Evolutionary conservation across 2,113 vertebrate species (phyloP).

Genomic region (Naja naja): DNA sequence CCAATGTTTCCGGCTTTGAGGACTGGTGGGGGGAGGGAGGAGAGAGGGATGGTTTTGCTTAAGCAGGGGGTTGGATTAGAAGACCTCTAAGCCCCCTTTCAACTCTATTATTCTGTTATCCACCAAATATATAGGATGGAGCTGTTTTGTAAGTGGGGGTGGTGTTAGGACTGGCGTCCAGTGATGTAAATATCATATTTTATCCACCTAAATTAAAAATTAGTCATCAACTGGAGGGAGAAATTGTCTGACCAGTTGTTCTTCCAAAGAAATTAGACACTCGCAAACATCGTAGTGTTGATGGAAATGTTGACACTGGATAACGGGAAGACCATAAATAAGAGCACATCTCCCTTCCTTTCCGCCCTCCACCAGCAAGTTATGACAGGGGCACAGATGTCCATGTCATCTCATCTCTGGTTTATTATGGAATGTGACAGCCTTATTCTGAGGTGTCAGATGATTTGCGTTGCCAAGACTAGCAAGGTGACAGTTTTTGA

Average conservation of each 20-base stretch:
- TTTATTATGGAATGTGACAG: slow-evolving; percentile 50
- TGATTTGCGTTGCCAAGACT: slow-evolving; percentile 52
- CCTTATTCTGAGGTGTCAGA: slow-evolving; percentile 35
- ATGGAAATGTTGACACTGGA: slow-evolving; percentile 2
- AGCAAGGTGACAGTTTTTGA: slow-evolving; percentile 48
- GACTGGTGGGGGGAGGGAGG: too few relatives aligned
- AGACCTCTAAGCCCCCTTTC: neutral
- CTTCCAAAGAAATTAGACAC: slow-evolving; percentile 27
- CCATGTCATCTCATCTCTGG: slow-evolving; percentile 43
- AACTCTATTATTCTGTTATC: neutral
- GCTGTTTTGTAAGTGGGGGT: neutral
- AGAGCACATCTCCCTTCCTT: neutral
- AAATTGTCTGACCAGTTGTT: neutral
- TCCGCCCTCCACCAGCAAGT: slow-evolving; percentile 6
- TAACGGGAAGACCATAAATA: slow-evolving; percentile 36
- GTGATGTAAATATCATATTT: neutral
- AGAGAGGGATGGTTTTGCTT: too few relatives aligned
- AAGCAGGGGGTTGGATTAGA: neutral
- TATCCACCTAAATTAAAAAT: neutral
- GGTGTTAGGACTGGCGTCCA: neutral
- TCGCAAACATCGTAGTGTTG: slow-evolving; percentile 18
- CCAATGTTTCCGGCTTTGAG: too few relatives aligned
- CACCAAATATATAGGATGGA: too few relatives aligned
- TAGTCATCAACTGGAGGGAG: neutral
- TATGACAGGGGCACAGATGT: slow-evolving; percentile 56